phyloP scores from a whole-genome alignment of 2,888 invertebrate species.

The Drosophila algonquin region DNA sequence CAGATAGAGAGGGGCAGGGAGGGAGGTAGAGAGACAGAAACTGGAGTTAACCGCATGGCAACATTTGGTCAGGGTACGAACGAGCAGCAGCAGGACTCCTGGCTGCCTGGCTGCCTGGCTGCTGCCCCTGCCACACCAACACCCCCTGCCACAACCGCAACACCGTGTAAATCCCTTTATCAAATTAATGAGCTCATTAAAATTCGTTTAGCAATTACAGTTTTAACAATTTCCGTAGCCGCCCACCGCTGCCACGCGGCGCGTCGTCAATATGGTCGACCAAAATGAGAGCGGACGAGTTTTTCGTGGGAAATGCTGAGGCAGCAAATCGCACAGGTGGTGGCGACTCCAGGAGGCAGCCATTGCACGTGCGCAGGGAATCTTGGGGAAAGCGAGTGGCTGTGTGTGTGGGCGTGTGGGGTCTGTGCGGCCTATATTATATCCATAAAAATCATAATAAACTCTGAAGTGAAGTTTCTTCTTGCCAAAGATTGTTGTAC shows the following conservation, averaged over 20 bases:
- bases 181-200: slow-evolving; percentile 82
- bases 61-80: slow-evolving; percentile 55
- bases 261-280: slow-evolving; percentile 40
- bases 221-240: slow-evolving; percentile 78
- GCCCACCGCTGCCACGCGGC: slow-evolving; percentile 8
- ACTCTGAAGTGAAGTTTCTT: slow-evolving; percentile 53
- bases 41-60: slow-evolving; percentile 51
- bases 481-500: slow-evolving; percentile 37
- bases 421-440: slow-evolving; percentile 41
- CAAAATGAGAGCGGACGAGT: slow-evolving; percentile 31
- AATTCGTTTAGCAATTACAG: slow-evolving; percentile 82
- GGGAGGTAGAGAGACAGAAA: slow-evolving; percentile 27
- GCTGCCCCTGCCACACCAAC: background rate
- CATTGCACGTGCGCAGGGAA: slow-evolving; percentile 45
- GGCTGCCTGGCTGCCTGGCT: background rate
- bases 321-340: slow-evolving; percentile 67
- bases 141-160: slow-evolving; percentile 59
- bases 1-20: slow-evolving; percentile 26
- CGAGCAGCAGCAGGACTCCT: background rate
- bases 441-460: slow-evolving; percentile 70
- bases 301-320: slow-evolving; percentile 59
- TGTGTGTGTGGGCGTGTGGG: background rate
- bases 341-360: slow-evolving; percentile 19
- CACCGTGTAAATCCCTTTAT: slow-evolving; percentile 80
- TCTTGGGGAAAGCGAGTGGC: background rate